Conservation (phyloP, 2,113 vertebrate genomes). For the Canis aureus region DNA sequence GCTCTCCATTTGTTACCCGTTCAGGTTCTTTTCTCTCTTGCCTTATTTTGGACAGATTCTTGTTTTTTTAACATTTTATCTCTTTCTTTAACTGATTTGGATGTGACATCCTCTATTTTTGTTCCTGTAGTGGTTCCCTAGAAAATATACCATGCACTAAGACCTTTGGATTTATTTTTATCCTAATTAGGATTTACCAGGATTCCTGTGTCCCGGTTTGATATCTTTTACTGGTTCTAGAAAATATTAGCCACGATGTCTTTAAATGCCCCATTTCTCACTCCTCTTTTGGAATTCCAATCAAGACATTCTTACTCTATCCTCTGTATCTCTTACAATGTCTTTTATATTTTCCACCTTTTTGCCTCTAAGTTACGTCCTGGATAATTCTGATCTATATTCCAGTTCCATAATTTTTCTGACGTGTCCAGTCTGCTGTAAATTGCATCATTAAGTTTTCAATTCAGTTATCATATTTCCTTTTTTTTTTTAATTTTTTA, state of each 20-base stretch:
- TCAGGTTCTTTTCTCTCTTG: not conserved
- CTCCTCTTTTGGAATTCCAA: not conserved
- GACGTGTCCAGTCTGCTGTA: not conserved
- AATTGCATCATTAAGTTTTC: not conserved
- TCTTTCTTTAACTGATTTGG: not conserved
- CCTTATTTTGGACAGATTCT: not conserved
- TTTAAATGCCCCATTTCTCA: not conserved
- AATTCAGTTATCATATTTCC: not conserved
- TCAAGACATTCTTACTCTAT: not conserved
- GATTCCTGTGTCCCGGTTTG: not conserved
- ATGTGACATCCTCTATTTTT: not conserved
- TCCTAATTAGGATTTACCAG: not conserved
- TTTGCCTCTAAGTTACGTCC: not conserved
- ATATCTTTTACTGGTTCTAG: not conserved
- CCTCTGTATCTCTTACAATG: not conserved
- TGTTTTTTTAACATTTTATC: slow-evolving; percentile 17
- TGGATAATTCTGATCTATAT: not conserved
- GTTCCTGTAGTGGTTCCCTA: not conserved
- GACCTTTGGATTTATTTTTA: slow-evolving; percentile 17
- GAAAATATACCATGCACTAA: not conserved
- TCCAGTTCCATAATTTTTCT: not conserved
- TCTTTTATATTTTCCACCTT: not conserved
- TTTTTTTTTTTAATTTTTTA: no score
- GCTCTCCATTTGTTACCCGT: not conserved
- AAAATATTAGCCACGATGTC: not conserved